phyloP scores from a whole-genome alignment of 2,797 vertebrate species.

The Apogon hyalosoma region DNA sequence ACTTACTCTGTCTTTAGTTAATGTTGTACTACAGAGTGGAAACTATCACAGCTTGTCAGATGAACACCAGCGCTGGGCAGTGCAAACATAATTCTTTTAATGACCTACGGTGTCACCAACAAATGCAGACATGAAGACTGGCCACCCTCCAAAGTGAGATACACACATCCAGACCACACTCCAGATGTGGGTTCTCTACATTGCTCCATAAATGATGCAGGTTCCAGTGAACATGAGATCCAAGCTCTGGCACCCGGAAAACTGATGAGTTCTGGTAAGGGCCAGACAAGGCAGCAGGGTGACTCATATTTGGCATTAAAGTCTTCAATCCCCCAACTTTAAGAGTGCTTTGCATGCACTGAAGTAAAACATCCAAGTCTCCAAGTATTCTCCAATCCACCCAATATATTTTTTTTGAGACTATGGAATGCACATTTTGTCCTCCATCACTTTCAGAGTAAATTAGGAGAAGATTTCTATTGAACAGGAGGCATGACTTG shows the following conservation, averaged over 20 bases:
- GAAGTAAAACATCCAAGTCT: slow-evolving; percentile 55
- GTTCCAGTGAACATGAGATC: slow-evolving; percentile 66
- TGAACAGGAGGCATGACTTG: not conserved
- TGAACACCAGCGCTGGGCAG: slow-evolving; percentile 23
- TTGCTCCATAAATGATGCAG: slow-evolving; percentile 54
- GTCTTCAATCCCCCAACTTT: slow-evolving; percentile 46
- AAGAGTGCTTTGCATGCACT: slow-evolving; percentile 53
- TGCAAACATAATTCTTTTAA: slow-evolving; percentile 54
- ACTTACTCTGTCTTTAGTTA: slow-evolving; percentile 12
- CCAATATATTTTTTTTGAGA: no score
- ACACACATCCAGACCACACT: slow-evolving; percentile 73
- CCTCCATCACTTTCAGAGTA: not conserved
- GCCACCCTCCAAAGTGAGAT: slow-evolving; percentile 71
- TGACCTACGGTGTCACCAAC: slow-evolving; percentile 67
- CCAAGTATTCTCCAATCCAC: slow-evolving; percentile 7
- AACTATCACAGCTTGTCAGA: slow-evolving; percentile 22
- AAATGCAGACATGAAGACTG: slow-evolving; percentile 68
- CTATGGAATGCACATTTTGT: no score
- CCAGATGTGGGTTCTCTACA: slow-evolving; percentile 80
- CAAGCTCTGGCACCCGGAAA: slow-evolving; percentile 65
- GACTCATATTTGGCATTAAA: slow-evolving; percentile 74
- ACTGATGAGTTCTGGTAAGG: slow-evolving; percentile 72
- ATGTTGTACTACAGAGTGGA: slow-evolving; percentile 24
- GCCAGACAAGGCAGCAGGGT: slow-evolving; percentile 65
- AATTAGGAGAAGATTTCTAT: not conserved